Evolutionary conservation across 2,888 invertebrate genomes (phyloP).

Genomic region (Drosophila meridiana): DNA sequence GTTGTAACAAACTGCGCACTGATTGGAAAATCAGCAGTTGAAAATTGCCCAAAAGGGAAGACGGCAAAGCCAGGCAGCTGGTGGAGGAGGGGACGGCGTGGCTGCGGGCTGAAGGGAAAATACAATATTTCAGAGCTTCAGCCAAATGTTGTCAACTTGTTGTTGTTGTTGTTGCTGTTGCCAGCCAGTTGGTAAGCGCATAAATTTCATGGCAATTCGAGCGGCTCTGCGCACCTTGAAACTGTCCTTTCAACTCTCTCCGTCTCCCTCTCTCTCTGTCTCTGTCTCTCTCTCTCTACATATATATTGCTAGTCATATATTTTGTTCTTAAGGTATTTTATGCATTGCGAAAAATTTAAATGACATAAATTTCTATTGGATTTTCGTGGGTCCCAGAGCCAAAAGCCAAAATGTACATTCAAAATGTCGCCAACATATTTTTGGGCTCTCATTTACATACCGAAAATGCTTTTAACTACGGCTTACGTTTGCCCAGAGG

Average conservation of each 20-base stretch:
- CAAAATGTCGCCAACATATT: constrained; percentile 39
- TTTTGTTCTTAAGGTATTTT: constrained; percentile 73
- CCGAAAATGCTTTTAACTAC: constrained; percentile 25
- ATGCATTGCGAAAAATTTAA: constrained; percentile 71
- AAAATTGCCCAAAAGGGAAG: constrained; percentile 55
- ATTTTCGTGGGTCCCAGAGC: constrained; percentile 50
- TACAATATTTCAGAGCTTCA: constrained; percentile 67
- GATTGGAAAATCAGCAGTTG: constrained; percentile 76
- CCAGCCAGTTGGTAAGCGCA: constrained; percentile 68
- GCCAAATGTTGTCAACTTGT: constrained; percentile 65
- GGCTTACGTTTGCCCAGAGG: constrained; percentile 13
- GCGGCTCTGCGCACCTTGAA: constrained; percentile 63
- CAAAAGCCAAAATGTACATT: constrained; percentile 27
- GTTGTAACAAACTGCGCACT: constrained; percentile 73
- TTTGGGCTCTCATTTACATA: constrained; percentile 54
- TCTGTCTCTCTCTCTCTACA: constrained; percentile 1
- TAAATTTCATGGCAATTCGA: constrained; percentile 70
- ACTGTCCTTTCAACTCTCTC: constrained; percentile 27
- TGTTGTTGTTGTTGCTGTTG: constrained; percentile 51
- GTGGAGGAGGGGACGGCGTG: background rate
- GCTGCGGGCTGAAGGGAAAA: constrained; percentile 29
- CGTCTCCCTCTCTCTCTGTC: background rate
- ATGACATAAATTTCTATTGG: constrained; percentile 75
- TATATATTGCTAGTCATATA: constrained; percentile 68
- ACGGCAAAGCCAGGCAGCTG: constrained; percentile 4